Evolutionary conservation across 2,888 invertebrate genomes (phyloP).

Genomic region (Lycocerus yunnanus): DNA sequence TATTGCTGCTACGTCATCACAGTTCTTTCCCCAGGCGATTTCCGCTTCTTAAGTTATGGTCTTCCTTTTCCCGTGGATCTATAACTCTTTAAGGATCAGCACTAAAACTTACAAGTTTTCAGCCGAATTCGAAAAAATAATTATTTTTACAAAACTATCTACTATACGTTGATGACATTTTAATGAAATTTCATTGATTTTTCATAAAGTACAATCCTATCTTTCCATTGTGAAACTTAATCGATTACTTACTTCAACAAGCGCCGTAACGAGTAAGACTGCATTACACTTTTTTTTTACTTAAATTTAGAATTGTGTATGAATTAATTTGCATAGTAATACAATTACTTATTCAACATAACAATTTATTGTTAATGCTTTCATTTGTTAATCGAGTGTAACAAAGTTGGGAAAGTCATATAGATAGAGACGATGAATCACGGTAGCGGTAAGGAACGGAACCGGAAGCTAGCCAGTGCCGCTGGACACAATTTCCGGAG

Average conservation of each 20-base stretch:
- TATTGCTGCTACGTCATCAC: constrained; percentile 30
- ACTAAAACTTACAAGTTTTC: constrained; percentile 39
- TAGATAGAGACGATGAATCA: constrained; percentile 32
- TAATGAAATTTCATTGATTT: background rate
- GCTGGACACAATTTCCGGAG: constrained; percentile 57
- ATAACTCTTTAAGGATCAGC: constrained; percentile 37
- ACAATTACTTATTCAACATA: background rate
- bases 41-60: constrained; percentile 40
- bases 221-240: background rate
- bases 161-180: background rate
- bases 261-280: background rate
- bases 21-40: constrained; percentile 31
- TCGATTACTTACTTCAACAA: background rate
- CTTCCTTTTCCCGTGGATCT: constrained; percentile 39
- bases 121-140: constrained; percentile 33
- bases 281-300: background rate
- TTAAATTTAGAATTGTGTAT: background rate
- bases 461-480: constrained; percentile 53
- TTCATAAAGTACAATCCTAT: background rate
- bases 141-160: background rate
- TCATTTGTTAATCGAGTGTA: constrained; percentile 25
- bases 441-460: constrained; percentile 50
- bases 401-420: constrained; percentile 29
- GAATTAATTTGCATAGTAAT: constrained; percentile 9
- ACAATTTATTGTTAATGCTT: constrained; percentile 7